These are phyloP conservation scores for Drosophila eohydei DNA, from an alignment of 2,888 invertebrate genomes.

Conservation along the genomic window DNA sequence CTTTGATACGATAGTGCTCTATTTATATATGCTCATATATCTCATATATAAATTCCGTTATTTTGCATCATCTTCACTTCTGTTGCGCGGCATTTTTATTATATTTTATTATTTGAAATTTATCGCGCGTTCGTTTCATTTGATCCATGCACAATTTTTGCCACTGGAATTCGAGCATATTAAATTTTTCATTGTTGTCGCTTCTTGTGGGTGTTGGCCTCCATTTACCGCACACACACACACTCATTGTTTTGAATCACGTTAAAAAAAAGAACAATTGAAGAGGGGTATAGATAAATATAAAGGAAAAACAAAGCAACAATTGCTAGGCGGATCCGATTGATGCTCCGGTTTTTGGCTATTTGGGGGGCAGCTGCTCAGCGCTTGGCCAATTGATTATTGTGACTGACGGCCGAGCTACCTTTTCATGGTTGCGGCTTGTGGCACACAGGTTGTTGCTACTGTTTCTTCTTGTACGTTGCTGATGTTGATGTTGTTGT, in stretches of 20 bases:
- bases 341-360: constrained; percentile 19
- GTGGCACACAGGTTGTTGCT: constrained; percentile 41
- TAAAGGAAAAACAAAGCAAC: constrained; percentile 29
- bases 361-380: constrained; percentile 40
- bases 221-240: constrained; percentile 18
- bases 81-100: not conserved
- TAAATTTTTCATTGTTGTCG: constrained; percentile 2
- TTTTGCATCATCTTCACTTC: too few relatives aligned
- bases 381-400: constrained; percentile 74
- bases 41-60: not conserved
- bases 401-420: constrained; percentile 70
- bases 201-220: constrained; percentile 12
- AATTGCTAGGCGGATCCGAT: constrained; percentile 29
- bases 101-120: not conserved
- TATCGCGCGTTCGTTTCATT: not conserved
- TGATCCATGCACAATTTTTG: constrained; percentile 30
- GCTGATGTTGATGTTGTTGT: constrained; percentile 21
- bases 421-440: constrained; percentile 82
- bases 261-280: not conserved
- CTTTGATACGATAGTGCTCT: not conserved
- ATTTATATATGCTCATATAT: not conserved
- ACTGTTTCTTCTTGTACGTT: constrained; percentile 32
- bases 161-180: constrained; percentile 11
- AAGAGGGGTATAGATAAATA: not conserved
- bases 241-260: constrained; percentile 29